These are phyloP conservation scores for Haemorhous mexicanus DNA, from an alignment of 2,113 vertebrate species.

Conservation along the genomic window DNA sequence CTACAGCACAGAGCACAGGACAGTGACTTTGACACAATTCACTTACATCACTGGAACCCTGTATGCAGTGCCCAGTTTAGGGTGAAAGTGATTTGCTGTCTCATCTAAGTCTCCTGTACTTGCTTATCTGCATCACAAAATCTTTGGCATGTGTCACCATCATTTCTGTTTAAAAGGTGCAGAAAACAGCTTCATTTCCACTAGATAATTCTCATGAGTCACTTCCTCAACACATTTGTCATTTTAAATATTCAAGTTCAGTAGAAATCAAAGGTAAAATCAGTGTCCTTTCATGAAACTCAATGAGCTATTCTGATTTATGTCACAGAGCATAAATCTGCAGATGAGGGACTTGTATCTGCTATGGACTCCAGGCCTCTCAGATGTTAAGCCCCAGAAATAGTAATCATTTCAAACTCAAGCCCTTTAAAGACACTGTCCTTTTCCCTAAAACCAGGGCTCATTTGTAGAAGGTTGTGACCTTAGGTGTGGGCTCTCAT, in stretches of 20 bases:
- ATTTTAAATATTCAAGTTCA: not conserved
- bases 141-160: not conserved
- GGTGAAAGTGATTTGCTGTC: not conserved
- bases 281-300: conserved; percentile 19
- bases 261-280: conserved; percentile 23
- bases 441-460: not conserved
- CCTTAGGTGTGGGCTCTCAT: not conserved
- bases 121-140: not conserved
- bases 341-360: not conserved
- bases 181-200: not conserved
- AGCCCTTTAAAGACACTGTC: not conserved
- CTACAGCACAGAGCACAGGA: not conserved
- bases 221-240: not conserved
- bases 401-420: not conserved
- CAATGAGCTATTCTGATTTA: not conserved
- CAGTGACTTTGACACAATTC: not conserved
- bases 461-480: not conserved
- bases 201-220: not conserved
- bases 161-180: conserved; percentile 4
- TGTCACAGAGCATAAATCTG: not conserved
- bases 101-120: not conserved
- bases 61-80: not conserved
- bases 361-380: not conserved
- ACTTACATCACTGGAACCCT: not conserved
- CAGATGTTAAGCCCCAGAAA: not conserved